These are phyloP conservation scores for Aldrovandia affinis DNA, from an alignment of 2,797 vertebrate species.

Conservation along the genomic window DNA sequence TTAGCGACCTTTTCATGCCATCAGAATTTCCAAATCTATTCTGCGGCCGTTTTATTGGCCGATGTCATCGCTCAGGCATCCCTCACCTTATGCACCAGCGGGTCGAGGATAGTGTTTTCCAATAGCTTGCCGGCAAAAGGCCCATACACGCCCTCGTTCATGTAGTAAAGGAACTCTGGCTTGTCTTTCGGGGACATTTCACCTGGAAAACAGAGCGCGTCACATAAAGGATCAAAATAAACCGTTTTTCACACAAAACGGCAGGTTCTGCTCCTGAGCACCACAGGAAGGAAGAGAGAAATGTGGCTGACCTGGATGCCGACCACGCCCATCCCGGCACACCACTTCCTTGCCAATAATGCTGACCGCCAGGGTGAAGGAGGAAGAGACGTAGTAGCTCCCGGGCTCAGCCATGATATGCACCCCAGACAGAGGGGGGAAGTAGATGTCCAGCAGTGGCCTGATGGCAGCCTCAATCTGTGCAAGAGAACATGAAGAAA, in stretches of 20 bases:
- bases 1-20: not conserved
- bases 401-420: constrained; percentile 91
- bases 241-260: no score
- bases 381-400: constrained; percentile 90
- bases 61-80: not conserved
- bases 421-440: constrained; percentile 87
- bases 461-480: constrained; percentile 87
- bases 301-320: constrained; percentile 74
- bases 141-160: constrained; percentile 98
- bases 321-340: constrained; percentile 77
- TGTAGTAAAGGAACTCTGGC: constrained; percentile 89
- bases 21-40: not conserved
- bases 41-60: not conserved
- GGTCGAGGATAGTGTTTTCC: constrained; percentile 85
- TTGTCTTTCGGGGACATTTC: constrained; percentile 74
- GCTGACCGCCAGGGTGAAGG: constrained; percentile 91
- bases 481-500: constrained; percentile 13
- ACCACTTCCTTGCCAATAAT: constrained; percentile 88
- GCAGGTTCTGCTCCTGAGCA: not conserved
- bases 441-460: constrained; percentile 88
- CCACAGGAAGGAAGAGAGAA: not conserved
- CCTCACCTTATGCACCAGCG: constrained; percentile 92
- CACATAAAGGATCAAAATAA: constrained; percentile 16
- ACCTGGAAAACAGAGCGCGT: constrained; percentile 52
- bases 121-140: constrained; percentile 92